Evolutionary conservation across 2,888 invertebrate genomes (phyloP), one percentile per base, ranked within the genome.

Genomic region (Platypus cylindrus): DNA sequence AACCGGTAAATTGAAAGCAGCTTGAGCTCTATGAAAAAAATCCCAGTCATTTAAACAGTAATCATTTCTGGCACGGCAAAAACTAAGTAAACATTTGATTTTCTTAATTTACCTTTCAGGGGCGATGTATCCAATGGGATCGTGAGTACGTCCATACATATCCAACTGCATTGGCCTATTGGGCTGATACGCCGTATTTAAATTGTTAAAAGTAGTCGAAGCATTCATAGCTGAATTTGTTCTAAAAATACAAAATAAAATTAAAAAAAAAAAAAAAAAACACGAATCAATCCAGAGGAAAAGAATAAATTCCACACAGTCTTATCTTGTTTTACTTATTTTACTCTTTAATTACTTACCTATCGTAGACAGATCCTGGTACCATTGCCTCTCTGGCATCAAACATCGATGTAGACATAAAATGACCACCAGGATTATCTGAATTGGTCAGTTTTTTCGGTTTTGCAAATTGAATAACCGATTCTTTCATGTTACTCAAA

Each of bases 321-420:
- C n/a, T n/a, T n/a, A n/a, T n/a, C n/a, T n/a, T n/a, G n/a, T n/a
- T n/a, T n/a, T n/a, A n/a, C n/a, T n/a, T n/a, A n/a, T n/a, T n/a
- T n/a, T n/a, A n/a, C n/a, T n/a, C n/a, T n/a, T n/a, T n/a, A n/a
- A n/a, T n/a, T n/a, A 23, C 8, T 12, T 34, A 39, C 42, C 90
- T 74, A 61, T 91, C 91, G 63, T 94, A 94, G 18, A 90, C 77
- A 11, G 90, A 89, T 15, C 93, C 93, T 1, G 93, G 91, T 34
- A 91, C 84, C 62, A 94, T 72, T 3, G 90, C 91, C 62, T 95
- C 94, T 46, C 94, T 73, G 11, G 95, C 95, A 64, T 94, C 93
- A 62, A 90, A 95, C 78, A 93, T 91, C 17, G 90, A 85, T 16
- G 87, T 91, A 35, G 86, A 87, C 95, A 97, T 95, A 59, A 95